Conservation (phyloP, 2,113 vertebrate species). For the Tricholaema leucomelas region DNA sequence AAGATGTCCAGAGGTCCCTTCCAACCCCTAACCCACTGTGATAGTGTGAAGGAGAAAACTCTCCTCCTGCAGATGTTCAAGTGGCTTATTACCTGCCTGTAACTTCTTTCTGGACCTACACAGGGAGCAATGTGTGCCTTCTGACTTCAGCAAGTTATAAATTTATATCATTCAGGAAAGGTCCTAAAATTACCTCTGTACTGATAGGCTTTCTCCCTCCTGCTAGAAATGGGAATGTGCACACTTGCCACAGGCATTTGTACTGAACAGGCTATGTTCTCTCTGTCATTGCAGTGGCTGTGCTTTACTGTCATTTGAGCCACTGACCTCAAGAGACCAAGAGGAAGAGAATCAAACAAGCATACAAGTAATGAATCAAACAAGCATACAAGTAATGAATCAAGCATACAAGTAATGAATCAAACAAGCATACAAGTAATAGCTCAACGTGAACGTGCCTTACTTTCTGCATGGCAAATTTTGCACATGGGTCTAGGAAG, state of each 20-base stretch:
- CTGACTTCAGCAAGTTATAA: neutral
- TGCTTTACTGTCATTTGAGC: constrained; percentile 76
- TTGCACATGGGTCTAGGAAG: neutral
- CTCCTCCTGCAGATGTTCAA: accelerated
- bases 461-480: neutral
- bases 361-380: neutral
- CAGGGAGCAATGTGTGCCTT: neutral
- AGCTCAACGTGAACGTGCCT: neutral
- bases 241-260: neutral
- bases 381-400: too few relatives aligned
- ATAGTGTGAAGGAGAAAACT: neutral
- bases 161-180: neutral
- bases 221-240: neutral
- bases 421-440: neutral
- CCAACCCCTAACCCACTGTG: too few relatives aligned
- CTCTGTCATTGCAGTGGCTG: constrained; percentile 69
- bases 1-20: too few relatives aligned
- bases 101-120: neutral
- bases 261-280: neutral
- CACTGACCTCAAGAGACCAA: neutral
- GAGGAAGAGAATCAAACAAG: neutral
- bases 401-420: too few relatives aligned
- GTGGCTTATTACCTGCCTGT: neutral
- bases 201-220: neutral
- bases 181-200: neutral